These are phyloP conservation scores for Campopleginae sp. DNA, from an alignment of 2,888 invertebrate genomes.

Conservation along the genomic window DNA sequence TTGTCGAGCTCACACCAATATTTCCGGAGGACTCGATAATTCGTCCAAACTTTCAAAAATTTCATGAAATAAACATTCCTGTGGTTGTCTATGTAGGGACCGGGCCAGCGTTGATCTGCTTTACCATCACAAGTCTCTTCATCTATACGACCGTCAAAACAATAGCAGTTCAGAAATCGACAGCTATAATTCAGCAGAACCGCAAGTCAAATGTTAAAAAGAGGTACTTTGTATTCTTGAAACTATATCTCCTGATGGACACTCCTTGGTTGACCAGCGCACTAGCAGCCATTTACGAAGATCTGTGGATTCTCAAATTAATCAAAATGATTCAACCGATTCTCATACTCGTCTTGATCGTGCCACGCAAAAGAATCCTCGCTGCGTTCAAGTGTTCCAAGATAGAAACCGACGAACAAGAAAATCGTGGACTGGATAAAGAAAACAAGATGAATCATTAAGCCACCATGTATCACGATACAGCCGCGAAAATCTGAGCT, in stretches of 20 bases:
- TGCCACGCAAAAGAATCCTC: conserved; percentile 72
- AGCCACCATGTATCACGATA: conserved; percentile 2
- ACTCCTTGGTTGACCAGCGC: conserved; percentile 76
- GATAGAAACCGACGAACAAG: neutral
- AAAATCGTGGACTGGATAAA: conserved; percentile 14
- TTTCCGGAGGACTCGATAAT: conserved; percentile 72
- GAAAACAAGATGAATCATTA: conserved; percentile 1
- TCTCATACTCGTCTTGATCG: conserved; percentile 74
- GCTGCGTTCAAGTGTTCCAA: conserved; percentile 57
- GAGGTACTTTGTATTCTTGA: conserved; percentile 74
- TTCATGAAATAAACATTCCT: conserved; percentile 68
- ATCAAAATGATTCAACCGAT: conserved; percentile 77
- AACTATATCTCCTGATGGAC: conserved; percentile 77
- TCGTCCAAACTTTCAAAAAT: conserved; percentile 75
- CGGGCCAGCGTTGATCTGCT: conserved; percentile 70
- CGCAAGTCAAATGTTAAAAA: conserved; percentile 71
- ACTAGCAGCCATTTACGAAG: conserved; percentile 75
- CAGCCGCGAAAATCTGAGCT: conserved; percentile 7
- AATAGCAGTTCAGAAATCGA: conserved; percentile 72
- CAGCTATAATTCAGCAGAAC: conserved; percentile 67
- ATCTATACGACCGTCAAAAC: conserved; percentile 75
- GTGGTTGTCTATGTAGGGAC: conserved; percentile 71
- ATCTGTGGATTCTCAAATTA: conserved; percentile 79
- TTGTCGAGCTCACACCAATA: conserved; percentile 75
- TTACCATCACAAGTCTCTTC: conserved; percentile 72